phyloP scores from a whole-genome alignment of 2,888 invertebrate species.

The Pseudanteris insignis region DNA sequence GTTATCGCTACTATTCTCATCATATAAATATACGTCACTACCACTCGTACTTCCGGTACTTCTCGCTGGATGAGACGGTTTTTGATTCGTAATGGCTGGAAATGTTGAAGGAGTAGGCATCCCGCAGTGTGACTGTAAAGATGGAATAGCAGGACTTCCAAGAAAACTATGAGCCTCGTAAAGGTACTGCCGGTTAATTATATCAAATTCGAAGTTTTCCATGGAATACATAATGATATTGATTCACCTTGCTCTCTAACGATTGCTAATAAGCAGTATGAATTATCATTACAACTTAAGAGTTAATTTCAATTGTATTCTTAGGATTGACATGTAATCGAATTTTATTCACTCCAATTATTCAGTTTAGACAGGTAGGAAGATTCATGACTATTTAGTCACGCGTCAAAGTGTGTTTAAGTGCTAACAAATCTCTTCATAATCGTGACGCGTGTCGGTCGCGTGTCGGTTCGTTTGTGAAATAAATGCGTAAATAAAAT shows the following conservation, averaged over 20 bases:
- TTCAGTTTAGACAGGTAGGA: neutral
- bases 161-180: conserved; percentile 69
- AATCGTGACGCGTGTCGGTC: too few relatives aligned
- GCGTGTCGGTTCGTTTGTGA: too few relatives aligned
- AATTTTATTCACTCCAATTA: neutral
- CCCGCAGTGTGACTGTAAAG: conserved; percentile 61
- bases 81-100: conserved; percentile 60
- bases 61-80: conserved; percentile 63
- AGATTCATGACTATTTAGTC: too few relatives aligned
- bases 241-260: too few relatives aligned
- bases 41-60: conserved; percentile 73
- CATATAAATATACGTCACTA: conserved; percentile 78
- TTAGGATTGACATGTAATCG: neutral
- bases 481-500: too few relatives aligned
- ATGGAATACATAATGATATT: conserved; percentile 72
- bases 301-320: neutral
- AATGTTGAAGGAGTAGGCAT: conserved; percentile 53
- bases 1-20: conserved; percentile 73
- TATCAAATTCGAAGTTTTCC: conserved; percentile 76
- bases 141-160: conserved; percentile 63
- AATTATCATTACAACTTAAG: neutral
- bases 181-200: conserved; percentile 75
- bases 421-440: too few relatives aligned
- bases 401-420: too few relatives aligned
- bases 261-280: neutral